Base-by-base conservation (phyloP, 92 coral and sea anemone genomes). In the Palythoa caribaeorum region DNA sequence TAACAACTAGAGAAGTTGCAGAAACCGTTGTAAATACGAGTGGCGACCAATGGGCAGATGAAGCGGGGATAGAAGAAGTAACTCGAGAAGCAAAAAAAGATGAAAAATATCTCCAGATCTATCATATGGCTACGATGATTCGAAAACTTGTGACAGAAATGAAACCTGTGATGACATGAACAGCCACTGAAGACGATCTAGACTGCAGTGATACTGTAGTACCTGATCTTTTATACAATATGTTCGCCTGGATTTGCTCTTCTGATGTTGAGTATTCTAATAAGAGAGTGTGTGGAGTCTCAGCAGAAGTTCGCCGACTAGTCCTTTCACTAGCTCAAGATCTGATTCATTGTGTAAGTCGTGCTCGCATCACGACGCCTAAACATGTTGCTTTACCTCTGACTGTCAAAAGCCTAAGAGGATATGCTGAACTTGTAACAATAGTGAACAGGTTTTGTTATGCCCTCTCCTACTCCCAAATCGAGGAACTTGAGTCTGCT, bases 401-500 rank as follows among this genome's bases (percentile, higher is more conserved):
- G 85, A 91, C 95, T 2, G 94, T 92, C 14, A 90, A 93, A 78
- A 89, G 90, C 78, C 87, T 94, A n/a, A 89, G 93, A n/a, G 93
- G 95, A 2, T 88, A 89, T 53, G 88, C 80, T 14, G 91, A 91
- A 71, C 48, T 92, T 17, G 83, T 79, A 77, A 89, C 89, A 69
- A 81, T 90, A 11, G 89, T 92, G 59, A 92, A 89, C 85, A 74
- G 91, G 68, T 92, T 92, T 92, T 89, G 91, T 55, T 92, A 78
- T 77, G 86, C 91, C 15, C 76, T 89, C 62, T 94, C 93, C 39
- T 87, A 86, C 79, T 88, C 94, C 36, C 86, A 89, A 62, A 51
- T 94, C 21, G 92, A 92, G 52, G 94, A 94, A 80, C 90, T 92
- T n/a, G 96, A 94, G 76, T 92, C 94, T 72, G 93, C 94, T 21